Base-by-base conservation (phyloP, 2,113 vertebrate genomes). In the Rana temporaria region DNA sequence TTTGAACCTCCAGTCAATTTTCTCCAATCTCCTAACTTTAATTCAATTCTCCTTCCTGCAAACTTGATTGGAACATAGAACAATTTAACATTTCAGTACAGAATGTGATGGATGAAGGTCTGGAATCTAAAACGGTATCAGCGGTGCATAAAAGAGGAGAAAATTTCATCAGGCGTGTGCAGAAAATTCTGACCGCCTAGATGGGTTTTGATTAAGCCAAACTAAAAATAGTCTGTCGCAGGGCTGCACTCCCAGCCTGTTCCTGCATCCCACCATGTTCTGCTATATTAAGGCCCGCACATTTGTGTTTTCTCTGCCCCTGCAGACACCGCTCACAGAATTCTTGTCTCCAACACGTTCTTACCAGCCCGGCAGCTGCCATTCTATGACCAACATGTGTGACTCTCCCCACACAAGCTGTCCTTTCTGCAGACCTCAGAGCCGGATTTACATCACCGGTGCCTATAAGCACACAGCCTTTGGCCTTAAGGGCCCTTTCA, bases 201-300 rank as follows among this genome's bases (percentile, higher is more conserved):
- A 76, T 60, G 53, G 81, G 24, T 57, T 82, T 68, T 82, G 81
- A 82, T 82, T 82, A 76, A 82, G 30, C 53, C 30, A 48, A 68
- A 26, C 71, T 82, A 82, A 60, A 82, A 82, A 76, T 75, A 82
- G 71, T 22, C 24, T 0, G 26, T 42, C 24, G 30, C 48, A 18
- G 69, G 18, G 38, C 75, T 55, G 57, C 19, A 14, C 55, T 57
- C 70, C 1, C 19, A 34, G 52, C 14, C 52, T 68, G 71, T 82
- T 74, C 79, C 19, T 73, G 24, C 32, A 24, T 76, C 65, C 59
- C 32, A 56, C 22, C 62, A 76, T 22, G 34, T 59, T 60, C 30
- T 14, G 20, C 71, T 82, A 76, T 26, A 76, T 67, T 60, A 66
- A 68, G 71, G 22, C 59, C 55, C 3, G 17, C 62, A 68, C 81